Evolutionary conservation across 2,797 vertebrate genomes (phyloP).

Genomic region (Leptatherina wallacei): DNA sequence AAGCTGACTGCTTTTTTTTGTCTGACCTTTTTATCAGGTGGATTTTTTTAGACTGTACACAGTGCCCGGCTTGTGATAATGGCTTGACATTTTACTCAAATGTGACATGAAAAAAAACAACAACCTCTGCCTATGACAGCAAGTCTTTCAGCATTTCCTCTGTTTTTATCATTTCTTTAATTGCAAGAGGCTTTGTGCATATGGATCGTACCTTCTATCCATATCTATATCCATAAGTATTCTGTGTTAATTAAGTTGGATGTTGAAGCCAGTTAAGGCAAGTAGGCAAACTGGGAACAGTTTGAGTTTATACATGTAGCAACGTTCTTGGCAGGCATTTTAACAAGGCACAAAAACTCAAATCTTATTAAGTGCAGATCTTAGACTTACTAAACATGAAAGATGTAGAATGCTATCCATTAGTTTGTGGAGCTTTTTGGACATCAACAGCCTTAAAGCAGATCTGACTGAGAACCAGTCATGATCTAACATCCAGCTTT

Average conservation of each 20-base stretch:
- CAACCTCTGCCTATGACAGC: background rate
- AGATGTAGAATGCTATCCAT: background rate
- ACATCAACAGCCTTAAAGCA: background rate
- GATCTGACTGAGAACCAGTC: background rate
- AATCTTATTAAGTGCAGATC: background rate
- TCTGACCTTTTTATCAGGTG: background rate
- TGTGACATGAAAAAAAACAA: background rate
- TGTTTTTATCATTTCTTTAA: background rate
- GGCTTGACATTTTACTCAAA: background rate
- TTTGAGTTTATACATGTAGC: background rate
- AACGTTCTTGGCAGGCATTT: background rate
- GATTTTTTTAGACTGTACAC: background rate
- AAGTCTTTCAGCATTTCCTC: background rate
- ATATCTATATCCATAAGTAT: background rate
- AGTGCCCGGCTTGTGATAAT: background rate
- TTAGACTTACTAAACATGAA: background rate
- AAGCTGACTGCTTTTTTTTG: background rate
- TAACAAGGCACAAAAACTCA: background rate
- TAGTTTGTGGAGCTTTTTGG: background rate
- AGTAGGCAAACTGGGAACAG: background rate
- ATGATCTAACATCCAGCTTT: background rate
- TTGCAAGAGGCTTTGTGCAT: background rate
- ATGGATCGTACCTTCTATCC: too few relatives aligned
- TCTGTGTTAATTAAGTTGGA: background rate
- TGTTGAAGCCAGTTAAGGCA: background rate